Evolutionary conservation across 2,888 invertebrate genomes (phyloP).

Genomic region (Ichneumoninae sp.): DNA sequence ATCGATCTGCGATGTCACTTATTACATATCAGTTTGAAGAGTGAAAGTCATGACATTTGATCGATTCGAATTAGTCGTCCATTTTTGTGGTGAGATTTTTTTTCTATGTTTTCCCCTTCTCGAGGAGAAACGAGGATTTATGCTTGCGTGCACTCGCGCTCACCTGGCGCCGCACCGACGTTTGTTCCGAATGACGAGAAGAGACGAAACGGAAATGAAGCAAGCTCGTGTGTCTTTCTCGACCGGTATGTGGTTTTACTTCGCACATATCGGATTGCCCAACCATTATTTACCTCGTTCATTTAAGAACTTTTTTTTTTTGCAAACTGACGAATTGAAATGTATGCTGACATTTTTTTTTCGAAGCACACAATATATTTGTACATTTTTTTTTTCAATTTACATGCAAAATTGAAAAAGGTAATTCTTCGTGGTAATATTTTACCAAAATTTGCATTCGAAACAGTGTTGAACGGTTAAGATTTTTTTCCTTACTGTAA

Average conservation of each 20-base stretch:
- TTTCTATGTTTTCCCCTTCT: background rate
- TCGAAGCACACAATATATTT: too few species aligned
- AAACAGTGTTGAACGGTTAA: too few species aligned
- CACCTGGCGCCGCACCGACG: slow-evolving; percentile 1
- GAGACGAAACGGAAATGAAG: slow-evolving; percentile 27
- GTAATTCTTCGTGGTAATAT: too few species aligned
- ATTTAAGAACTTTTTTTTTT: background rate
- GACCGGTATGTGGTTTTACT: background rate
- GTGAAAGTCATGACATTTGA: background rate
- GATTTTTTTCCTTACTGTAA: too few species aligned
- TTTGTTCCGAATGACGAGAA: slow-evolving; percentile 9
- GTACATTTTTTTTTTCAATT: too few species aligned
- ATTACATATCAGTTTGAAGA: background rate
- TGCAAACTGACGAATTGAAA: background rate
- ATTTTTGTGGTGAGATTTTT: background rate
- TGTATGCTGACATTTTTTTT: too few species aligned
- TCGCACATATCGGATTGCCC: background rate
- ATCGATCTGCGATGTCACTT: slow-evolving; percentile 1
- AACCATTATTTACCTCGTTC: background rate
- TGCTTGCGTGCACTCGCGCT: slow-evolving; percentile 23
- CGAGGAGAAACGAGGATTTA: slow-evolving; percentile 25
- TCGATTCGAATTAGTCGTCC: slow-evolving; percentile 8
- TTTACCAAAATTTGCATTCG: too few species aligned
- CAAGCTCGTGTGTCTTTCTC: background rate
- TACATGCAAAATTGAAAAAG: too few species aligned